phyloP scores from a whole-genome alignment of 2,113 vertebrate species.

The Hepsetus odoe region DNA sequence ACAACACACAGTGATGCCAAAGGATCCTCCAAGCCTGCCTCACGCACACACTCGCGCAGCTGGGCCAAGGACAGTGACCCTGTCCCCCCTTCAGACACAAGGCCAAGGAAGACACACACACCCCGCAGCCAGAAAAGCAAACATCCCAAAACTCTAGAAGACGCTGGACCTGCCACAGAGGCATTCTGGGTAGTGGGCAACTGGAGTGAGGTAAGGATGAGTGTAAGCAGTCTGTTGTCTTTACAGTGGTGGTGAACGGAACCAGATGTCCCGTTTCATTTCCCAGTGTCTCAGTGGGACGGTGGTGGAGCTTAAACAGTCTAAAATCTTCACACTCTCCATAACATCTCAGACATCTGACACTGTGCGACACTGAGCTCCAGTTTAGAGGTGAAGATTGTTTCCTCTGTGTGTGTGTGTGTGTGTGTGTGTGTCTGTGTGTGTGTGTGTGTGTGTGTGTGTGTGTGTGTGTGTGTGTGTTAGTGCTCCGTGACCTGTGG shows the following conservation, averaged over 20 bases:
- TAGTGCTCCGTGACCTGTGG: conserved; percentile 94
- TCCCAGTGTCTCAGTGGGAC: too few relatives aligned
- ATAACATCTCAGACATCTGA: too few relatives aligned
- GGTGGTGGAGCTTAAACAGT: too few relatives aligned
- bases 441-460: conserved; percentile 61
- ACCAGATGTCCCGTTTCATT: too few relatives aligned
- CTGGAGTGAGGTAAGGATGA: conserved; percentile 85
- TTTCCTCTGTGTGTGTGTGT: conserved; percentile 22
- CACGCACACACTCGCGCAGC: neutral
- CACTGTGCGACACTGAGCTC: too few relatives aligned
- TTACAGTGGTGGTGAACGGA: neutral
- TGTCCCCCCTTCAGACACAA: neutral
- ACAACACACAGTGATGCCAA: neutral
- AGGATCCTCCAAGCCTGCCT: neutral
- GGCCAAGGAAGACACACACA: conserved; percentile 42
- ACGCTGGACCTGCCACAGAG: neutral
- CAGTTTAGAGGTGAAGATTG: too few relatives aligned
- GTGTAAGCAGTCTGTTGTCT: neutral
- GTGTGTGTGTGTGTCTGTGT: conserved; percentile 92
- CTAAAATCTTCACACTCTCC: too few relatives aligned
- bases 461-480: neutral
- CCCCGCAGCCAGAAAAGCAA: conserved; percentile 44
- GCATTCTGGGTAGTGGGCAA: conserved; percentile 86
- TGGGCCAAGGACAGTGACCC: too few relatives aligned
- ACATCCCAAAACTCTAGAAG: neutral